Evolutionary conservation across 53 echinoderm and acorn worm genomes (phyloP), one percentile per base, ranked within the genome.

Genomic region (Arbacia lixula): DNA sequence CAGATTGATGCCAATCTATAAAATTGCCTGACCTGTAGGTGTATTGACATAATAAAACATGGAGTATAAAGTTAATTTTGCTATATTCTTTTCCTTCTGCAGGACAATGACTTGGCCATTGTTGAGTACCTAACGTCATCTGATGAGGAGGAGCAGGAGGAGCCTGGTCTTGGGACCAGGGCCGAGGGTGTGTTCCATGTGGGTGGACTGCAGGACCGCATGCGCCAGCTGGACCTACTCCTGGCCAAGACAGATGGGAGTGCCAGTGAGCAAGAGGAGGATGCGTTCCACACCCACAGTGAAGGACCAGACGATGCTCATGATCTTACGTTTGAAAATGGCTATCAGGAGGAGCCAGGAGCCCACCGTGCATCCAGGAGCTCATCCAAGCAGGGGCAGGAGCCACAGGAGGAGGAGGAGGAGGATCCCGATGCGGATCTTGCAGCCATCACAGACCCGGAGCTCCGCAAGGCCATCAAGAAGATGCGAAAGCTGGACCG

Each of bases 401-500:
- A 93, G 86, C 42, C 53, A 87, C 53, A 54, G 75, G 52, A 56
- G 57, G 57, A 39, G 24, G 83, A 79, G 8, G 83, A 72, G 19
- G 68, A 87, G 12, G 91, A 93, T 16, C 85, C 39, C 6, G 68
- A 86, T 64, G 69, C 74, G n/a, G 75, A 75, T 26, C 27, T 86
- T 14, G 86, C 58, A 36, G 41, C 36, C 37, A 78, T 78, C 60
- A 58, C 60, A 1, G 79, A 78, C 16, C 79, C 79, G 40, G 79
- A 78, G 79, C 53, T 97, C 9, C 85, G 80, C 6, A 94, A 91
- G 68, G 98, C 94, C 60, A 90, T 97, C 54, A 86, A 84, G 82
- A 97, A 97, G 87, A 97, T 97, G 98, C 84, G 77, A 36, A 90
- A 94, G 83, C 98, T 97, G 29, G 98, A 97, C 71, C 87, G 89